A percentile compares a stretch with the other conserved stretches of the same genome.
Evolutionary conservation across 1,140 invertebrate species (phyloP).

Genomic region (Drosophila nikananu): DNA sequence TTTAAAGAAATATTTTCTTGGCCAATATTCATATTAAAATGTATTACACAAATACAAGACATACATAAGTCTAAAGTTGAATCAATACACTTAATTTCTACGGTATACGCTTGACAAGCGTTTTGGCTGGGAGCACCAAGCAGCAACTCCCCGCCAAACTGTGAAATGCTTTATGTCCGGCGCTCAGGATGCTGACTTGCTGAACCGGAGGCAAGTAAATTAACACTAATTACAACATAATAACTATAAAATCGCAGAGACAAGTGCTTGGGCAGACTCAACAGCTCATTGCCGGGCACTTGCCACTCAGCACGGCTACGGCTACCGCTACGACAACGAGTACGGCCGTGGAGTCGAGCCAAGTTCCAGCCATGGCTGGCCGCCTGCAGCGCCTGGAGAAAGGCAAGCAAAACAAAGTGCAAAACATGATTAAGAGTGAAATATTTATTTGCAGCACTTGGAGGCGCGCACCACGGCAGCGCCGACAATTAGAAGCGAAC

Average conservation of each 20-base stretch:
- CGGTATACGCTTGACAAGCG: neutral
- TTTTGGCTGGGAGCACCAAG: neutral
- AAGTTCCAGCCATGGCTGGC: constrained; percentile 49
- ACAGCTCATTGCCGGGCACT: constrained; percentile 70
- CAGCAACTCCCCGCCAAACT: constrained; percentile 21
- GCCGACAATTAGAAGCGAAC: constrained; percentile 73
- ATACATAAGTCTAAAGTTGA: too few species aligned
- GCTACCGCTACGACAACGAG: neutral
- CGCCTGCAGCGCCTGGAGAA: constrained; percentile 46
- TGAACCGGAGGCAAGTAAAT: constrained; percentile 61
- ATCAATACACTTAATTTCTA: constrained; percentile 4
- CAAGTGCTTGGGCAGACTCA: constrained; percentile 70
- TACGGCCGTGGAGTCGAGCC: constrained; percentile 45
- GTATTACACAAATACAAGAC: neutral
- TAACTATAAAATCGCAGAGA: constrained; percentile 77
- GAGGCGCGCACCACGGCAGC: constrained; percentile 69
- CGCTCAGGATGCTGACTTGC: constrained; percentile 29
- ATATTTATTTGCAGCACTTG: constrained; percentile 82
- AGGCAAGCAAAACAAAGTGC: constrained; percentile 65
- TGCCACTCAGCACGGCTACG: constrained; percentile 54
- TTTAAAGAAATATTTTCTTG: neutral
- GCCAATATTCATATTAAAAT: too few species aligned
- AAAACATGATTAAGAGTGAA: constrained; percentile 82
- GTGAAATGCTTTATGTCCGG: constrained; percentile 48
- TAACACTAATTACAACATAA: constrained; percentile 80